phyloP scores from a whole-genome alignment of 2,888 invertebrate species.

The Catocala fraxini region DNA sequence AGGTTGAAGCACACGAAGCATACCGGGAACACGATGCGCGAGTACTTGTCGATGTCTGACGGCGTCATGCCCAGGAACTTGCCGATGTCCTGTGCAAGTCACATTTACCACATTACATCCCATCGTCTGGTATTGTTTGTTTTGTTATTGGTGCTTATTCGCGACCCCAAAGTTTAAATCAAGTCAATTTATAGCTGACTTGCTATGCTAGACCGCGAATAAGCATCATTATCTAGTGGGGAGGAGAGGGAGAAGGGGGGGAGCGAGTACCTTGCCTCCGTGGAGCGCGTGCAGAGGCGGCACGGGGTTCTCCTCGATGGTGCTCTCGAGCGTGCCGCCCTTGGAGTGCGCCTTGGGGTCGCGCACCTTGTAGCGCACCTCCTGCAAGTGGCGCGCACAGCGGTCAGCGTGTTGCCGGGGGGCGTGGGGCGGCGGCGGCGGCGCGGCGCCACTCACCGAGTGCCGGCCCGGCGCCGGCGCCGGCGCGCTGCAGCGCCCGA shows the following conservation, averaged over 20 bases:
- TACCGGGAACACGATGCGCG: constrained; percentile 98
- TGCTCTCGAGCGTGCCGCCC: constrained; percentile 95
- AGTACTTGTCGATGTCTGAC: constrained; percentile 99
- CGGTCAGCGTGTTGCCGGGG: constrained; percentile 27
- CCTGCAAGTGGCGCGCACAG: constrained; percentile 85
- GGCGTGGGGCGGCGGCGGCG: constrained; percentile 62
- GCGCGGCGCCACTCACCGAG: constrained; percentile 79
- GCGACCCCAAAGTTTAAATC: too few species aligned
- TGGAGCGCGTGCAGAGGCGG: constrained; percentile 90
- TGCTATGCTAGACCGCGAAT: too few species aligned
- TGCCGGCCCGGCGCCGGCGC: constrained; percentile 67
- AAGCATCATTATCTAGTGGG: neutral
- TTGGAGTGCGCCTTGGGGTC: constrained; percentile 96
- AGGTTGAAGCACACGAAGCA: constrained; percentile 99
- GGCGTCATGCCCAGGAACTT: constrained; percentile 96
- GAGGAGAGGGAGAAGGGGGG: neutral
- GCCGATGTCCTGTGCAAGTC: constrained; percentile 90
- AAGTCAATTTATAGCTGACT: too few species aligned
- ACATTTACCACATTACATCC: too few species aligned
- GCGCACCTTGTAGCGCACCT: constrained; percentile 97
- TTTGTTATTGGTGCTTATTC: too few species aligned
- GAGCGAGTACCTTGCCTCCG: constrained; percentile 90
- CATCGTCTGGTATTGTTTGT: too few species aligned
- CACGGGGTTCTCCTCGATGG: constrained; percentile 87
- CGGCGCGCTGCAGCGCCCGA: constrained; percentile 81